Evolutionary conservation across 2,797 vertebrate genomes (phyloP), one percentile per base, ranked within the genome.

Genomic region (Anabas testudineus): DNA sequence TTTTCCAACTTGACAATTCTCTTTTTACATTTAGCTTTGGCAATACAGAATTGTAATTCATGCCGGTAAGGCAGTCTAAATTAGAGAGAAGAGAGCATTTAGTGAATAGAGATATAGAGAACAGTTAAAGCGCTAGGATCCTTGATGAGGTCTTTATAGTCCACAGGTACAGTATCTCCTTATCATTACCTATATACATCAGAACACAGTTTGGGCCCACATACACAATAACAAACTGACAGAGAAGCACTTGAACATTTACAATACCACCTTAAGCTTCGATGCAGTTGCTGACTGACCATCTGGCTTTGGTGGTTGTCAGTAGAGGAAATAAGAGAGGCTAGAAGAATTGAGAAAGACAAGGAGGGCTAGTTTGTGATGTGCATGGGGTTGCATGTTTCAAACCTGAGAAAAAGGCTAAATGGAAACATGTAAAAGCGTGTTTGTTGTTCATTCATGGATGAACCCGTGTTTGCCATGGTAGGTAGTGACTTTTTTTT

Each of bases 21-120:
- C 82, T 78, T 85, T 89, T 83, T 90, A 91, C 76, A 82, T 88
- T 91, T 91, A 90, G 87, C 92, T 94, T 94, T 94, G 92, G 93
- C 93, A 94, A 94, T 89, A 91, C 74, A 92, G 86, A 93, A 84
- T 91, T 91, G 77, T 82, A 86, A 91, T 88, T 87, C 72, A 87
- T 91, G 93, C 90, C 93, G 32, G 64, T 91, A 93, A 91, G 90
- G 89, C 91, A 86, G 88, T 91, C 90, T 91, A 92, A 87, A 88
- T 91, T 67, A 72, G 86, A 90, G 83, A 87, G 70, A 87, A 88
- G 86, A 90, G 88, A 92, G 86, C 78, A 77, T 89, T 87, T 80
- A 84, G 86, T 90, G 84, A 91, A 85, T 84, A 93, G 81, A 91
- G 92, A 93, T 88, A 88, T 71, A 89, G 84, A 91, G 87, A 92